phyloP scores from a whole-genome alignment of 2,888 invertebrate genomes.

The Cryptocephalus primarius region DNA sequence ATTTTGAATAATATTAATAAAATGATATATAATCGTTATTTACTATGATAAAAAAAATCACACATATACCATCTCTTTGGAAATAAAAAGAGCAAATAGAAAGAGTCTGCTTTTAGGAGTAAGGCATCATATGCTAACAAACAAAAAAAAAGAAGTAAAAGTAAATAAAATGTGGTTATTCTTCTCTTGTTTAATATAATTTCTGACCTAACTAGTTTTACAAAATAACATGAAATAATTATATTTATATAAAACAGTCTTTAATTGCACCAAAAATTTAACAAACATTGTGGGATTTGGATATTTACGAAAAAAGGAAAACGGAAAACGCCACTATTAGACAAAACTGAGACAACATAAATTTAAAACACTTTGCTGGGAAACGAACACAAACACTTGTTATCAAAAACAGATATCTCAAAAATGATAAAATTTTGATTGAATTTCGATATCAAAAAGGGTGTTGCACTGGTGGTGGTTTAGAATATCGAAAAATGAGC shows the following conservation, averaged over 20 bases:
- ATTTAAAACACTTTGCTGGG: slow-evolving; percentile 1
- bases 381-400: not conserved
- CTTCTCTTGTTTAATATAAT: slow-evolving; percentile 1
- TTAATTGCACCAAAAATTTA: slow-evolving; percentile 33
- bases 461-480: not conserved
- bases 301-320: no score
- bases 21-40: slow-evolving; percentile 30
- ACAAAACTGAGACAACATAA: slow-evolving; percentile 17
- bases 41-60: slow-evolving; percentile 34
- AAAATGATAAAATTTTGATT: not conserved
- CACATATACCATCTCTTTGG: slow-evolving; percentile 39
- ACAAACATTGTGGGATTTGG: not conserved
- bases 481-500: slow-evolving; percentile 2
- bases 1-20: slow-evolving; percentile 29
- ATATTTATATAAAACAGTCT: slow-evolving; percentile 29
- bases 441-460: not conserved
- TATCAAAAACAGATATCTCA: not conserved
- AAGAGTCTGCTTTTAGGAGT: slow-evolving; percentile 11
- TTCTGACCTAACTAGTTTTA: slow-evolving; percentile 3
- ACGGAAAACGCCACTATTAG: slow-evolving; percentile 9
- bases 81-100: slow-evolving; percentile 23
- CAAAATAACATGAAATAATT: slow-evolving; percentile 3
- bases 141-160: slow-evolving; percentile 10
- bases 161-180: slow-evolving; percentile 9
- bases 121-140: slow-evolving; percentile 19